Evolutionary conservation across 2,113 vertebrate species (phyloP).

Genomic region (Fregata magnificens): DNA sequence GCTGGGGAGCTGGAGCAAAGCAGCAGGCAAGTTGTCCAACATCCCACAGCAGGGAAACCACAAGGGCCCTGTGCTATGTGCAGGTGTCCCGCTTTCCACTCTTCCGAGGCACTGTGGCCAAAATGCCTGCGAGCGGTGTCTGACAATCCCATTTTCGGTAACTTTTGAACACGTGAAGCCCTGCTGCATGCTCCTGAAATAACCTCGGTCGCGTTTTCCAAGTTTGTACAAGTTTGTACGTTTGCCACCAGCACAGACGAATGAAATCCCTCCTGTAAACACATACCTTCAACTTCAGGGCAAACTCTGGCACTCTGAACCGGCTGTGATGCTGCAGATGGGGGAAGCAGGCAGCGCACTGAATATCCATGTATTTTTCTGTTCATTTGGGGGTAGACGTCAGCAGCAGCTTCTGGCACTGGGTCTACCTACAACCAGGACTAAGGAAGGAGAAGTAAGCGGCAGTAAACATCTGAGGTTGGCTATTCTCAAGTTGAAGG

Average conservation of each 20-base stretch:
- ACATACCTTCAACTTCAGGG: neutral
- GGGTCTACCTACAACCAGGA: neutral
- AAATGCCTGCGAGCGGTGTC: neutral
- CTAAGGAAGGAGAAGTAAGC: neutral
- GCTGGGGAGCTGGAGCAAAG: neutral
- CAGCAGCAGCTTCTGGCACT: neutral
- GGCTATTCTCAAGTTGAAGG: neutral
- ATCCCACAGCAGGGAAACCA: neutral
- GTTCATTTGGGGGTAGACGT: neutral
- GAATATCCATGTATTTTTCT: neutral
- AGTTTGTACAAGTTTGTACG: constrained; percentile 30
- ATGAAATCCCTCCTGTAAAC: constrained; percentile 5
- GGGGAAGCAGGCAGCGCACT: neutral
- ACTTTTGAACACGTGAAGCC: neutral
- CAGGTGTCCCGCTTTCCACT: neutral
- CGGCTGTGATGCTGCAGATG: neutral
- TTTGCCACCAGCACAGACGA: neutral
- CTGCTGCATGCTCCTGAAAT: neutral
- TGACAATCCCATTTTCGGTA: constrained; percentile 29
- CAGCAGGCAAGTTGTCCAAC: neutral
- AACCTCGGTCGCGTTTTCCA: neutral
- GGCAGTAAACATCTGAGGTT: neutral
- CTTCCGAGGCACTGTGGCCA: neutral
- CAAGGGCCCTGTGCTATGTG: neutral
- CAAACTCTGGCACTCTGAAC: neutral